Conservation (phyloP, 2,797 vertebrate genomes). For the Gymnoscopelus microlampas region DNA sequence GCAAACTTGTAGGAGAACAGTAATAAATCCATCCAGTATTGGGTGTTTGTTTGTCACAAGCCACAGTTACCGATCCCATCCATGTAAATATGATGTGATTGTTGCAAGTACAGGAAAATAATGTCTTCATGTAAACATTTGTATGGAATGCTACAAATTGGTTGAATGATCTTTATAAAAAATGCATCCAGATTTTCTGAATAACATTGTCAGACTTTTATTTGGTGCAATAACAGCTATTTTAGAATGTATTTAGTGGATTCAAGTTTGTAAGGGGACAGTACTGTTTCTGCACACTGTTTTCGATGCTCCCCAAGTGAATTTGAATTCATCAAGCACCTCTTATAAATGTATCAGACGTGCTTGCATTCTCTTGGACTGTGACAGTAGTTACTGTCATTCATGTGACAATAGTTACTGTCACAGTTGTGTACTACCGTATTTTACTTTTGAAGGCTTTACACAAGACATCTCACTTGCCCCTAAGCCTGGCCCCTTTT, state of each 20-base stretch:
- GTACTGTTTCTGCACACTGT: too few relatives aligned
- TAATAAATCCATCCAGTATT: constrained; percentile 51
- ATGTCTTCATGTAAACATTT: constrained; percentile 58
- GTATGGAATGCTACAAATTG: constrained; percentile 5
- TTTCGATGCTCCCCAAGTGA: too few relatives aligned
- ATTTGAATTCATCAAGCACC: not conserved
- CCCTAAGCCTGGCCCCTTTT: too few relatives aligned
- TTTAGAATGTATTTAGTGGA: not conserved
- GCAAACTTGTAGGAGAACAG: constrained; percentile 53
- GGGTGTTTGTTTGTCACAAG: constrained; percentile 15
- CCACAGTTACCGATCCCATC: constrained; percentile 33
- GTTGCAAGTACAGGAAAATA: constrained; percentile 63
- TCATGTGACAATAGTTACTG: not conserved
- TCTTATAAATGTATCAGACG: not conserved
- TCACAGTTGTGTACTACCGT: not conserved
- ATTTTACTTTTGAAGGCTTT: not conserved
- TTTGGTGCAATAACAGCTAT: constrained; percentile 24
- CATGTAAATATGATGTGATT: constrained; percentile 70
- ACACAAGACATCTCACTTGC: not conserved
- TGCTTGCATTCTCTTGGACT: not conserved
- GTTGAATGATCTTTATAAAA: constrained; percentile 66
- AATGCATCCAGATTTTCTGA: constrained; percentile 61
- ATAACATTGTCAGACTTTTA: constrained; percentile 49
- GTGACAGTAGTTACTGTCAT: not conserved
- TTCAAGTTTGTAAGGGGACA: not conserved